These are phyloP conservation scores for Pachyuromys duprasi DNA, from an alignment of 2,797 vertebrate genomes.

Conservation along the genomic window DNA sequence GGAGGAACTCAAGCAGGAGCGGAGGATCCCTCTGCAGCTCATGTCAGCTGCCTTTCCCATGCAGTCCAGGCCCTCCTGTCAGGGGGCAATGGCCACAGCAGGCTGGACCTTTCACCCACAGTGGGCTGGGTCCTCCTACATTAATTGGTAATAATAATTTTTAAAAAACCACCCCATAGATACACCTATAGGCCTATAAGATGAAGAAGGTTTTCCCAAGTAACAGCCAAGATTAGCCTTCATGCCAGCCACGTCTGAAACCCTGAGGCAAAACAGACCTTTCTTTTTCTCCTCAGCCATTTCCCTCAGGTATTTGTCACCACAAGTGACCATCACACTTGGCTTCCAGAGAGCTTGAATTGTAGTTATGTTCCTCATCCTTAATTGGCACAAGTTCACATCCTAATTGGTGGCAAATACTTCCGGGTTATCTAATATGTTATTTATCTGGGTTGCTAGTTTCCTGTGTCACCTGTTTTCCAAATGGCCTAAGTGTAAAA, in stretches of 20 bases:
- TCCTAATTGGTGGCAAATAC: not conserved
- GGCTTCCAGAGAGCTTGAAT: not conserved
- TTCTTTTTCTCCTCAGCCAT: not conserved
- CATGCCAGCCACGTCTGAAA: not conserved
- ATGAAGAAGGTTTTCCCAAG: not conserved
- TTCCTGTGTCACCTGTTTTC: conserved; percentile 1
- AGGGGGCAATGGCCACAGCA: not conserved
- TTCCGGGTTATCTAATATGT: not conserved
- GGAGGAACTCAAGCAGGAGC: not conserved
- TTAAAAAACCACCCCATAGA: not conserved
- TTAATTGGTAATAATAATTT: not conserved
- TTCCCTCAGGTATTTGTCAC: not conserved
- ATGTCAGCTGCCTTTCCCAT: not conserved
- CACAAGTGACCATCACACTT: not conserved
- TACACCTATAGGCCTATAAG: not conserved
- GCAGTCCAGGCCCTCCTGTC: not conserved
- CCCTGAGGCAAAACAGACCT: not conserved
- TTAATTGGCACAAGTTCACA: not conserved
- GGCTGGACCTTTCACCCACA: not conserved
- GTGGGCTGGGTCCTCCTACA: not conserved
- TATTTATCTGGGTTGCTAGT: not conserved
- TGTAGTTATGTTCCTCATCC: not conserved
- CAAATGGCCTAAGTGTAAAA: conserved; percentile 2
- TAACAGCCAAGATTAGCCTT: not conserved
- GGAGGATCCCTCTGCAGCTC: not conserved